Evolutionary conservation across 2,113 vertebrate genomes (phyloP), one percentile per base, ranked within the genome.

Genomic region (Danio rerio): DNA sequence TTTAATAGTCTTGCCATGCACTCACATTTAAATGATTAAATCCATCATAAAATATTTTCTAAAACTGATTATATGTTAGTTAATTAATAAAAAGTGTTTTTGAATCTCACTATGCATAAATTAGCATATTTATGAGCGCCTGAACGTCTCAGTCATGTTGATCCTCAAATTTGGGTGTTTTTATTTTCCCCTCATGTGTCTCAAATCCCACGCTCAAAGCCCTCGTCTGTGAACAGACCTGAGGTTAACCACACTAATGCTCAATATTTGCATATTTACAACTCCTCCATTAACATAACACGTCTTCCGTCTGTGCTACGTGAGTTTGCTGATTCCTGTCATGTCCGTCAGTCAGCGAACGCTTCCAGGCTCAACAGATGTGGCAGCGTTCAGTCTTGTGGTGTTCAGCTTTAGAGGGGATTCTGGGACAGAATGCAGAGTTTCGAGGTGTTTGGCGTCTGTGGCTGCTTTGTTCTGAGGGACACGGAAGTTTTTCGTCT

Each of bases 401-500:
- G 56, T 83, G 42, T 59, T 59, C 31, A 31, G 31, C 31, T 62
- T 52, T 15, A 49, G 61, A 53, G 65, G 50, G 81, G 71, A 55
- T 68, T 83, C 59, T 52, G 65, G 68, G 45, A 8, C 21, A 49
- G 45, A 40, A 21, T 13, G 68, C 45, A 47, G 21, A 5, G 10
- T 76, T 68, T 10, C 20, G 66, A 58, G 70, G 62, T 50, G 69
- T 59, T 73, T 82, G 84, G 81, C 81, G 69, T 75, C 84, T 85
- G 84, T 74, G 84, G 80, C 75, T 59, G 50, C 20, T 82, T 82
- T 79, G 49, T 79, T 73, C 20, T n/a, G 9, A 61, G 58, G 71
- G 61, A n/a, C n/a, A n/a, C n/a, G n/a, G n/a, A 66, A 59, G 43
- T 13, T 45, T 65, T 68, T 61, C 43, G 63, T 58, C 59, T 73